Base-by-base conservation (phyloP, 2,888 invertebrate species). In the Sylvicola fuscatus region DNA sequence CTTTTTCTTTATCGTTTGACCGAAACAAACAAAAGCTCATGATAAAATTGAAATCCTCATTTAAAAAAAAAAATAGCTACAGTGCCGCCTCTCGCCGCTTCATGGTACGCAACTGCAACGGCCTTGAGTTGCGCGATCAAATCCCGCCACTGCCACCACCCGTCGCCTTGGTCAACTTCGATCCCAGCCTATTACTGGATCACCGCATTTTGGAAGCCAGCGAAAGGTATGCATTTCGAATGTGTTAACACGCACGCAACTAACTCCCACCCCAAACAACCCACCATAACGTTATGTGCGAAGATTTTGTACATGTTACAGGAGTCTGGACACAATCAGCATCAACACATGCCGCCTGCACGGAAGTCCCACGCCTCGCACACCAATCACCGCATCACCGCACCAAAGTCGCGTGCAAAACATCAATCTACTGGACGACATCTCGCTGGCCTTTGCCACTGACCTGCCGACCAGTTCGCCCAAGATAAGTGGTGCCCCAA, bases 21-120 rank as follows among this genome's bases (percentile, higher is more conserved):
- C n/a, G n/a, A n/a, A n/a, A n/a, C n/a, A n/a, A n/a, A n/a, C n/a
- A n/a, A n/a, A n/a, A n/a, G n/a, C n/a, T n/a, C n/a, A n/a, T n/a
- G n/a, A n/a, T n/a, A n/a, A n/a, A n/a, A n/a, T n/a, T n/a, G n/a
- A n/a, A n/a, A n/a, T n/a, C n/a, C n/a, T n/a, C n/a, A n/a, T n/a
- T n/a, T n/a, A n/a, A n/a, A n/a, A n/a, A n/a, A n/a, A n/a, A n/a
- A n/a, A n/a, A n/a, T n/a, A n/a, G n/a, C n/a, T n/a, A n/a, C n/a
- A 38, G 38, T 28, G 38, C 38, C 16, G 37, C 40, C 37, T 39
- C 41, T 34, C 68, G 70, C 41, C 67, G 76, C 42, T 70, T 79
- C 39, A 71, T 79, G 70, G 72, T 80, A 40, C 65, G 78, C 49
- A 79, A 79, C 37, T 79, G 79, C 54, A 79, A 79, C 51, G 79